Evolutionary conservation across 2,797 vertebrate genomes (phyloP), one percentile per base, ranked within the genome.

Genomic region (Liparis tanakae): DNA sequence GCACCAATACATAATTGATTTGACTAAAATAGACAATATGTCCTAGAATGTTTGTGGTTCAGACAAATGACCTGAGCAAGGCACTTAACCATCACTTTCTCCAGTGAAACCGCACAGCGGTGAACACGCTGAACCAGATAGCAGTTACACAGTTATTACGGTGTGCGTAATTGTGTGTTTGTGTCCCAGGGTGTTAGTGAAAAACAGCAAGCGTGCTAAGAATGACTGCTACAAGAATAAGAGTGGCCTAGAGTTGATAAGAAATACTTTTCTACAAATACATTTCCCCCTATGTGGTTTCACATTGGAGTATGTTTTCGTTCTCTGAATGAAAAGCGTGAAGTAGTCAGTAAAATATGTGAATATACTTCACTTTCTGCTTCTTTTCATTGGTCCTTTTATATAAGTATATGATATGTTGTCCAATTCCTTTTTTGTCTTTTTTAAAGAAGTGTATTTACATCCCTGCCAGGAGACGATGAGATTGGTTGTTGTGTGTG

Each of bases 151-250:
- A 14, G 10, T 22, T 76, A 51, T 64, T 30, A 30, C 43, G 30
- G 14, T 43, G 44, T 70, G 57, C 65, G 36, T 67, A 66, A 74
- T 67, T 65, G 59, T 61, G 44, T 64, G 74, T 60, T 59, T 83
- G 17, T 61, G 63, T 59, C 34, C 33, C 58, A 50, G 34, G 53
- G 41, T 77, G 63, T 77, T 37, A 22, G 57, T 59, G 64, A 64
- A 77, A 58, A 60, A 58, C 44, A n/a, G 30, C 20, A 20, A 5
- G 18, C 7, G 39, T 51, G 44, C 60, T 64, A 51, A 57, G 22
- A 53, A 60, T 50, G 58, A 39, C 43, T 15, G 48, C 44, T 14
- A 14, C 13, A 58, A 37, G 41, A 72, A 68, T 58, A 51, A 18
- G 13, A 30, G 43, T 48, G 46, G 17, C 65, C 46, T 44, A n/a